Percentiles rank a stretch among this genome's conserved stretches.
These are phyloP conservation scores for Acridotheres tristis DNA, from an alignment of 2,797 vertebrate species.

Conservation along the genomic window DNA sequence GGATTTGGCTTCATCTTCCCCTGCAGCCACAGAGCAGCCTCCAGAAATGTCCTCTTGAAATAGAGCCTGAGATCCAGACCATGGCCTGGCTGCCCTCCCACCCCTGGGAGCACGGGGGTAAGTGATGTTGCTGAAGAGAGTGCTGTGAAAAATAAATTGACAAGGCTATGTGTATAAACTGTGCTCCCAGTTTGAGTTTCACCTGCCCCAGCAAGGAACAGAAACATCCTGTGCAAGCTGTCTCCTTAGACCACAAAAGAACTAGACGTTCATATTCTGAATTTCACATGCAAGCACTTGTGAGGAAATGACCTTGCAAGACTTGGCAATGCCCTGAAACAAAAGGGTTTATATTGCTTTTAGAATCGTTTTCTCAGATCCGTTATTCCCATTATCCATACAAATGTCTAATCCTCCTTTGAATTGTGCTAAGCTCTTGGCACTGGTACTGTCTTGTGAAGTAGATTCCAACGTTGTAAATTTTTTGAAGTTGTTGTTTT, in stretches of 20 bases:
- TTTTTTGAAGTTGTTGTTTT: neutral
- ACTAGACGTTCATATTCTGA: rapidly evolving
- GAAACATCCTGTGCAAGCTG: neutral
- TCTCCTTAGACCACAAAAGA: neutral
- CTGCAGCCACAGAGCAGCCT: neutral
- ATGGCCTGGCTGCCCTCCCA: neutral
- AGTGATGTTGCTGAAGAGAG: neutral
- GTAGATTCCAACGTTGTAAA: neutral
- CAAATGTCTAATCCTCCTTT: conserved; percentile 41
- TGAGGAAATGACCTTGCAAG: conserved; percentile 21
- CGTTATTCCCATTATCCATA: neutral
- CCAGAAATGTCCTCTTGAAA: neutral
- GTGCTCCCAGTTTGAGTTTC: neutral
- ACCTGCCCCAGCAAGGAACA: neutral
- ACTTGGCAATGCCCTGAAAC: neutral
- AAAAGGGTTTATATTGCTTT: conserved; percentile 31
- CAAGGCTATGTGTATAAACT: neutral
- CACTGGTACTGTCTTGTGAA: neutral
- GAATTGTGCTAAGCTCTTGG: conserved; percentile 26
- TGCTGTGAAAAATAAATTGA: neutral
- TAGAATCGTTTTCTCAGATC: neutral
- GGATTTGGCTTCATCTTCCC: neutral
- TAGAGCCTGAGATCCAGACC: neutral
- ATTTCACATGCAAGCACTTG: neutral
- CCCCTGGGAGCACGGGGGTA: neutral